Base-by-base conservation (phyloP, 2,888 invertebrate genomes). In the Theodoxus fluviatilis region DNA sequence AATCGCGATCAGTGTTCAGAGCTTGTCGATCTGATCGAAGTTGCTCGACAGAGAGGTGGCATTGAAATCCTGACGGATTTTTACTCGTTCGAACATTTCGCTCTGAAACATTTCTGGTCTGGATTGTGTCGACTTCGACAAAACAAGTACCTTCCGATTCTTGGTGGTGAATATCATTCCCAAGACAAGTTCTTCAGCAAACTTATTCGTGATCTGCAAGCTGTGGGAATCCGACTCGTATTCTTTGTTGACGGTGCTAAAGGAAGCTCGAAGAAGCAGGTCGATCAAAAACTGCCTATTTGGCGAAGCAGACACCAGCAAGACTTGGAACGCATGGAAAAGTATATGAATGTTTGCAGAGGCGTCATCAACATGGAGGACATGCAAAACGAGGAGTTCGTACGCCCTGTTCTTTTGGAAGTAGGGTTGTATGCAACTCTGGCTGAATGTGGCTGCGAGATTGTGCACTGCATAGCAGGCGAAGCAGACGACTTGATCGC, bases 11-110 rank as follows among this genome's bases (percentile, higher is more conserved):
- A 79, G 35, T 81, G 81, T 73, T 76, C 78, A 7, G 79, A 81
- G n/a, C 72, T 68, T 15, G 77, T 80, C 4, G 83, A 86, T 72
- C 75, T 86, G 3, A 73, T 86, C 1, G 76, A 83, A 68, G 75
- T 80, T 0, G 83, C 85, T 3, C 68, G 73, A 47, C 66, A 75
- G 18, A 70, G 70, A 52, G 72, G 74, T 43, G 84, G 83, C 2
- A 80, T 86, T 38, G 83, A 84, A 73, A 77, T 86, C 37, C 76
- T 86, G 25, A 82, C 84, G 2, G 85, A 86, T 67, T 86, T 76
- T 67, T 85, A 84, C 71, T 76, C 78, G 15, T 84, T 85, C 71
- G 74, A 83, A 67, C 81, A 83, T 15, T 70, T 78, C n/a, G 68
- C 85, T 18, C 15, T 78, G 18, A 37, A 70, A 1, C 76, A 76